phyloP scores from a whole-genome alignment of 2,888 invertebrate species.

The Hyposoter dolosus region DNA sequence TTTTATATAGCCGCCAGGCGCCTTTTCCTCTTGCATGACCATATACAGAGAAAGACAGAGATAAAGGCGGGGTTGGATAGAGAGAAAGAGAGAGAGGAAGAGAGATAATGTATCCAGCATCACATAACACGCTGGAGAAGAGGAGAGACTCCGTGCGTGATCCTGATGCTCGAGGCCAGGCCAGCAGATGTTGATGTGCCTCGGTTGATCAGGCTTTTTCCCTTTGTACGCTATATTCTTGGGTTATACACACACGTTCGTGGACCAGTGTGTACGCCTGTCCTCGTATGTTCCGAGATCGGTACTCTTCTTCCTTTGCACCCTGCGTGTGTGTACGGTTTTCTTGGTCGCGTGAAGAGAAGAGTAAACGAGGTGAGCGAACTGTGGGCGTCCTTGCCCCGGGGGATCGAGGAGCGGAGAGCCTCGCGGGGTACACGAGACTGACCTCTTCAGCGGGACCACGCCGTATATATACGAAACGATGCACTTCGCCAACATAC shows the following conservation, averaged over 20 bases:
- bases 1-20: slow-evolving; percentile 55
- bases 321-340: slow-evolving; percentile 1
- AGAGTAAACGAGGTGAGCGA: slow-evolving; percentile 75
- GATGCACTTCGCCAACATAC: slow-evolving; percentile 32
- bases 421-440: slow-evolving; percentile 68
- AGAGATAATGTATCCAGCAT: slow-evolving; percentile 50
- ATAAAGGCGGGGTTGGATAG: background rate
- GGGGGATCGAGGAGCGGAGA: slow-evolving; percentile 76
- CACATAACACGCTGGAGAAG: slow-evolving; percentile 38
- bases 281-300: slow-evolving; percentile 10
- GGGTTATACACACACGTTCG: background rate
- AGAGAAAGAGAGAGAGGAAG: slow-evolving; percentile 9
- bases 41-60: slow-evolving; percentile 17
- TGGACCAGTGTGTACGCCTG: slow-evolving; percentile 1
- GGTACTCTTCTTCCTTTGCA: slow-evolving; percentile 17
- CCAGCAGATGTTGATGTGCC: slow-evolving; percentile 74
- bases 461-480: slow-evolving; percentile 24
- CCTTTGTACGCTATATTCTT: slow-evolving; percentile 35
- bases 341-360: slow-evolving; percentile 54
- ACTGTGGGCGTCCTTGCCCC: slow-evolving; percentile 81
- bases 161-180: slow-evolving; percentile 59
- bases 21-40: slow-evolving; percentile 47
- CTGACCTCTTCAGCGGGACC: slow-evolving; percentile 72
- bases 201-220: slow-evolving; percentile 55
- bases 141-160: slow-evolving; percentile 54